Evolutionary conservation across 2,888 invertebrate species (phyloP).

Genomic region (Trissolcus japonicus): DNA sequence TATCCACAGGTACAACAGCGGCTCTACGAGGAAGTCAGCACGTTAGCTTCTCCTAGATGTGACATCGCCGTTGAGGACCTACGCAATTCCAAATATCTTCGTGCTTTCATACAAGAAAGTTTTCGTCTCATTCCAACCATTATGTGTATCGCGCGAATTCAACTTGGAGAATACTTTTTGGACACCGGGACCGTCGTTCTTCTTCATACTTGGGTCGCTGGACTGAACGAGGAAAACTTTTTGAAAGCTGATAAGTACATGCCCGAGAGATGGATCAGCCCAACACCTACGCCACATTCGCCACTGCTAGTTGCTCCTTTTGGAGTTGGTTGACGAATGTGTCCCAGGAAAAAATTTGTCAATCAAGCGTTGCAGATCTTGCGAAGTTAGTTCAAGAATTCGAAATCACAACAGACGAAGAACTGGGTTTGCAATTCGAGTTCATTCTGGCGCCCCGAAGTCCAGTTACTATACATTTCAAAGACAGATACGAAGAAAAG

Average conservation of each 20-base stretch:
- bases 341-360: slow-evolving; percentile 90
- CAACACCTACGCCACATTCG: slow-evolving; percentile 77
- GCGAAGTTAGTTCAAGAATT: slow-evolving; percentile 86
- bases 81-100: slow-evolving; percentile 83
- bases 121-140: slow-evolving; percentile 87
- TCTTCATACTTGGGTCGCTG: slow-evolving; percentile 90
- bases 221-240: slow-evolving; percentile 86
- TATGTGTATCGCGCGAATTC: slow-evolving; percentile 86
- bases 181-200: slow-evolving; percentile 87
- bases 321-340: slow-evolving; percentile 87
- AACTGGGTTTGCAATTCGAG: slow-evolving; percentile 86
- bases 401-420: slow-evolving; percentile 82
- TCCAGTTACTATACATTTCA: slow-evolving; percentile 83
- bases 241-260: slow-evolving; percentile 82
- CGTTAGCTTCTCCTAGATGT: slow-evolving; percentile 78
- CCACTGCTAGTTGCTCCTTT: slow-evolving; percentile 86
- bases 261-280: slow-evolving; percentile 87
- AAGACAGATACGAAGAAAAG: slow-evolving; percentile 67
- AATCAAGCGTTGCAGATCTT: slow-evolving; percentile 86
- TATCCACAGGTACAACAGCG: slow-evolving; percentile 82
- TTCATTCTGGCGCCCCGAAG: slow-evolving; percentile 88
- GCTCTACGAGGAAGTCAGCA: slow-evolving; percentile 81
- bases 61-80: slow-evolving; percentile 80
- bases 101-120: slow-evolving; percentile 87
- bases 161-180: slow-evolving; percentile 83